Evolutionary conservation across 2,113 vertebrate genomes (phyloP).

Genomic region (Anolis carolinensis): DNA sequence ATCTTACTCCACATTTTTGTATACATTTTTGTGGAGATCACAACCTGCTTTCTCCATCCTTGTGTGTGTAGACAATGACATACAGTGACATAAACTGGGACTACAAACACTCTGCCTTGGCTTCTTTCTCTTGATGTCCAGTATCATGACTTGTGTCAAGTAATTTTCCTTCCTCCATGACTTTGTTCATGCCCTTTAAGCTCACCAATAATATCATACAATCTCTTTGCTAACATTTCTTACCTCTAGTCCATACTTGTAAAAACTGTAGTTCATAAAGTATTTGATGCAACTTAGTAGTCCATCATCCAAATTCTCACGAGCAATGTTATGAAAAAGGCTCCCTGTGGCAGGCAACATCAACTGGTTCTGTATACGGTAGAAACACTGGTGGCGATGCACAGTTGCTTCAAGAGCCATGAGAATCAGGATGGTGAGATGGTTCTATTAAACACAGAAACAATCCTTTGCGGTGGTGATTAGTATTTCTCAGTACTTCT

Average conservation of each 20-base stretch:
- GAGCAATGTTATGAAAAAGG: constrained; percentile 67
- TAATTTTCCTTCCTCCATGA: background rate
- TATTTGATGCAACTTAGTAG: constrained; percentile 72
- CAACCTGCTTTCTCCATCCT: background rate
- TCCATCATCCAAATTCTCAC: constrained; percentile 69
- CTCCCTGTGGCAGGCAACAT: constrained; percentile 61
- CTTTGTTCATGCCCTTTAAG: background rate
- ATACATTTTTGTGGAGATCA: too few relatives aligned
- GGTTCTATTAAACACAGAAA: constrained; percentile 61
- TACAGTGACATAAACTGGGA: background rate
- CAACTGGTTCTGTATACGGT: constrained; percentile 63
- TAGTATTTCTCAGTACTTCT: background rate
- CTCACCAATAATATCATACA: fast-evolving
- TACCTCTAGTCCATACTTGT: constrained; percentile 82
- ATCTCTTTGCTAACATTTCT: background rate
- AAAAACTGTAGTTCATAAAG: constrained; percentile 78
- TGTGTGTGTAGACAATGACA: background rate
- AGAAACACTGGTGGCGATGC: constrained; percentile 72
- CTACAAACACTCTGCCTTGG: background rate
- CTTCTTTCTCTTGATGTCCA: background rate
- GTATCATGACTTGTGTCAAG: background rate
- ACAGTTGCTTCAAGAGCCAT: constrained; percentile 71
- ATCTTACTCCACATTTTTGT: too few relatives aligned
- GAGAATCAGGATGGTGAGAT: constrained; percentile 72
- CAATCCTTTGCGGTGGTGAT: background rate